These are phyloP conservation scores for Trichonephila clavipes DNA, from an alignment of 1,140 invertebrate genomes.

Conservation along the genomic window DNA sequence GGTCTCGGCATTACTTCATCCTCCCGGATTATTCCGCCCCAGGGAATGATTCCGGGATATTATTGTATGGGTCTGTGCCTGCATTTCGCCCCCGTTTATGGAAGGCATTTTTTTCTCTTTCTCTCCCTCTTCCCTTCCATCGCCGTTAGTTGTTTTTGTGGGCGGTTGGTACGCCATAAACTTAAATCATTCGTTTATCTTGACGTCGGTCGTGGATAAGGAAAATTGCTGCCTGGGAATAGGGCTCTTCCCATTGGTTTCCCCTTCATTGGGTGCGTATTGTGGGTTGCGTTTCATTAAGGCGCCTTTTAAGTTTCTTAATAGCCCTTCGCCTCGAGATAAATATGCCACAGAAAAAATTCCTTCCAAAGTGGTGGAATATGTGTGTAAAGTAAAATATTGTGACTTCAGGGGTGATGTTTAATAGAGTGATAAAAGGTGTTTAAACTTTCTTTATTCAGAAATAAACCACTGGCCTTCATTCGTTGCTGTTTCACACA, in stretches of 20 bases:
- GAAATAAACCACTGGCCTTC: too few species aligned
- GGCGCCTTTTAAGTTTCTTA: not conserved
- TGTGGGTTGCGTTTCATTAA: not conserved
- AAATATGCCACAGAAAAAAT: not conserved
- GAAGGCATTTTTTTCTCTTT: not conserved
- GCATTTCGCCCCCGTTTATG: constrained; percentile 35
- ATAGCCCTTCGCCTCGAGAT: not conserved
- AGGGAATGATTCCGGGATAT: constrained; percentile 43
- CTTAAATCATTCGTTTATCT: constrained; percentile 38
- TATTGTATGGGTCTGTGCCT: constrained; percentile 9
- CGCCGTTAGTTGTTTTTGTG: not conserved
- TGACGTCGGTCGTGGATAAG: constrained; percentile 27
- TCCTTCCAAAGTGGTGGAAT: too few species aligned
- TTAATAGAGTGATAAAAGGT: too few species aligned
- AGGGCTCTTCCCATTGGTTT: not conserved
- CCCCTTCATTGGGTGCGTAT: not conserved
- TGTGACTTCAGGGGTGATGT: too few species aligned
- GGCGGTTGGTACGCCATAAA: constrained; percentile 25
- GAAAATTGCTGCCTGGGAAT: constrained; percentile 21
- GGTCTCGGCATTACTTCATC: not conserved
- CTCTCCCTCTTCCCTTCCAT: not conserved
- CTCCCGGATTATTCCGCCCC: constrained; percentile 27
- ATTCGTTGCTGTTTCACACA: too few species aligned
- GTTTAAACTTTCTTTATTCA: too few species aligned
- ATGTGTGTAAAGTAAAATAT: too few species aligned